Evolutionary conservation across 2,113 vertebrate species (phyloP).

Genomic region (Lophotis ruficrista): DNA sequence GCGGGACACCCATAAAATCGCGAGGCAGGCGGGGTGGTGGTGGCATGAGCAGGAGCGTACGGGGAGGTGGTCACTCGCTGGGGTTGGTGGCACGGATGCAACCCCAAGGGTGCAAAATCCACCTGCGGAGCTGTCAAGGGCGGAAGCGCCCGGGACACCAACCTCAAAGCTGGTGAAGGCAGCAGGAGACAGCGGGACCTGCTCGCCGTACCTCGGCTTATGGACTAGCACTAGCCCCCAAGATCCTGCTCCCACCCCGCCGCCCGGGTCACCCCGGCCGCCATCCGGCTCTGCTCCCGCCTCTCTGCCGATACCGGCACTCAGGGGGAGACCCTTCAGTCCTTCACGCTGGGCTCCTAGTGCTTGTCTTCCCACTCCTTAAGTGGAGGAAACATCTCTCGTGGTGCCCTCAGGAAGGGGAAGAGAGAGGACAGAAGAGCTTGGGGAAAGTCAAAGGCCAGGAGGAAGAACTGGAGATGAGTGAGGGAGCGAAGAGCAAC

Average conservation of each 20-base stretch:
- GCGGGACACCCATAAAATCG: background rate
- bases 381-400: background rate
- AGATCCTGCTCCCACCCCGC: background rate
- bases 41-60: background rate
- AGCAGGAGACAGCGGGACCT: background rate
- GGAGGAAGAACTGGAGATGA: background rate
- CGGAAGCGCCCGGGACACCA: background rate
- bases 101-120: background rate
- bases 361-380: background rate
- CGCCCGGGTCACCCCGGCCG: background rate
- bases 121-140: background rate
- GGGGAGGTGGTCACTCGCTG: background rate
- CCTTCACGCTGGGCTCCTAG: background rate
- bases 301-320: accelerated
- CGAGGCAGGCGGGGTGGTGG: background rate
- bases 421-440: background rate
- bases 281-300: background rate
- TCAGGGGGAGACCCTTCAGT: background rate
- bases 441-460: background rate
- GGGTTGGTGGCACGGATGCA: background rate
- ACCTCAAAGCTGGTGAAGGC: background rate
- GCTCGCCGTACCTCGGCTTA: background rate
- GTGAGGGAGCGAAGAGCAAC: background rate
- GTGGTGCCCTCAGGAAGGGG: background rate
- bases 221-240: background rate